Conservation (phyloP, 2,888 invertebrate genomes). For the Polymixis flavicincta region DNA sequence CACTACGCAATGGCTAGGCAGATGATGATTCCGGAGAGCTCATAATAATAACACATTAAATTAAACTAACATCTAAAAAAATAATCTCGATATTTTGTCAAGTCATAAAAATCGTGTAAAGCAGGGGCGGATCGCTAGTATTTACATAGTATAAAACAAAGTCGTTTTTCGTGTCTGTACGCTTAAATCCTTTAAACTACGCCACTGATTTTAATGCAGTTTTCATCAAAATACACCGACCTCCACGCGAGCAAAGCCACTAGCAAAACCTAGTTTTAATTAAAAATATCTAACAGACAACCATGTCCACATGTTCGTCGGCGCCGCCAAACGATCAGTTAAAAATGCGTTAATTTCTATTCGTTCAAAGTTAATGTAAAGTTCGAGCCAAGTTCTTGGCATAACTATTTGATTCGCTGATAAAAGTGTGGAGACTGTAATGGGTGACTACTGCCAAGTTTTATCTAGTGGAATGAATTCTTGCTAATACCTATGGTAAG, state of each 20-base stretch:
- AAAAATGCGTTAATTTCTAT: slow-evolving; percentile 54
- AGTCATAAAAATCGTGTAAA: background rate
- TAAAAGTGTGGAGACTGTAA: slow-evolving; percentile 34
- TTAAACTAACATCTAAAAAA: too few relatives aligned
- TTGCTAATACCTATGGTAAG: background rate
- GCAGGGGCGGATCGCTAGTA: too few relatives aligned
- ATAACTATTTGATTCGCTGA: slow-evolving; percentile 33
- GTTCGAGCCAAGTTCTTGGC: slow-evolving; percentile 49
- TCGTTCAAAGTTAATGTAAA: slow-evolving; percentile 37
- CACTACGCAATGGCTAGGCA: too few relatives aligned
- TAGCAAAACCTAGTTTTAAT: background rate
- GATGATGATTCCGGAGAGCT: too few relatives aligned
- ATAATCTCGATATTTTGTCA: background rate
- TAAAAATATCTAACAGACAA: background rate
- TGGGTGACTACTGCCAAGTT: slow-evolving; percentile 30
- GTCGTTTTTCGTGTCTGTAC: too few relatives aligned
- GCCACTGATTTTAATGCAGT: too few relatives aligned
- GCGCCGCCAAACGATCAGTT: slow-evolving; percentile 54
- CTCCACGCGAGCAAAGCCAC: too few relatives aligned
- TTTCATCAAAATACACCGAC: too few relatives aligned
- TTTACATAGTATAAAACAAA: too few relatives aligned
- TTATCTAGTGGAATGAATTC: slow-evolving; percentile 1
- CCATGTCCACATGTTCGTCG: slow-evolving; percentile 15
- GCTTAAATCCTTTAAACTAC: too few relatives aligned
- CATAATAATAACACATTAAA: too few relatives aligned